Conservation (phyloP, 2,113 vertebrate genomes). For the Tringa solitaria region DNA sequence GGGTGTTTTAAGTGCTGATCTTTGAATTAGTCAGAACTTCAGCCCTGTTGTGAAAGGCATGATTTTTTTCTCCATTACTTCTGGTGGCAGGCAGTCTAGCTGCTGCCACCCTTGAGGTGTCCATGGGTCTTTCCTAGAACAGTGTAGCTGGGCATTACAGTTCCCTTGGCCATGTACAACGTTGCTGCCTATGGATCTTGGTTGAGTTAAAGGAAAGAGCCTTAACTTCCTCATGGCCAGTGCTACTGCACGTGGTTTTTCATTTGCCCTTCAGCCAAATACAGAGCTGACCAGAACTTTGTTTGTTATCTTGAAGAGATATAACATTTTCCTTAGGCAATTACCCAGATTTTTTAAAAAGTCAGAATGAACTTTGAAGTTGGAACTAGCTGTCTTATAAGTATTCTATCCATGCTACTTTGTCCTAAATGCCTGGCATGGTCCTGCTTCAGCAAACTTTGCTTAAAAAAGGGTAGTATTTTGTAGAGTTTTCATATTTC, state of each 20-base stretch:
- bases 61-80: background rate
- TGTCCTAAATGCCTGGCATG: background rate
- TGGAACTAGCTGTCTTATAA: background rate
- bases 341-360: background rate
- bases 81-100: background rate
- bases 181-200: background rate
- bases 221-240: background rate
- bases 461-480: background rate
- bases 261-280: background rate
- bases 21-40: background rate
- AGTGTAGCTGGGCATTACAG: background rate
- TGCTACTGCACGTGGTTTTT: fast-evolving
- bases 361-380: background rate
- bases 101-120: background rate
- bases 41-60: background rate
- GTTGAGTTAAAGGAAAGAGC: background rate
- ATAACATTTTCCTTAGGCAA: background rate
- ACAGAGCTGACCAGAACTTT: background rate
- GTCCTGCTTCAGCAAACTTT: background rate
- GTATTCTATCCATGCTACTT: background rate
- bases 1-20: background rate
- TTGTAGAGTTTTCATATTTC: background rate
- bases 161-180: background rate
- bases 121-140: background rate
- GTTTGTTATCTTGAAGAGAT: background rate